Evolutionary conservation across 2,888 invertebrate genomes (phyloP), one percentile per base, ranked within the genome.

Genomic region (Drosophila kanekoi): DNA sequence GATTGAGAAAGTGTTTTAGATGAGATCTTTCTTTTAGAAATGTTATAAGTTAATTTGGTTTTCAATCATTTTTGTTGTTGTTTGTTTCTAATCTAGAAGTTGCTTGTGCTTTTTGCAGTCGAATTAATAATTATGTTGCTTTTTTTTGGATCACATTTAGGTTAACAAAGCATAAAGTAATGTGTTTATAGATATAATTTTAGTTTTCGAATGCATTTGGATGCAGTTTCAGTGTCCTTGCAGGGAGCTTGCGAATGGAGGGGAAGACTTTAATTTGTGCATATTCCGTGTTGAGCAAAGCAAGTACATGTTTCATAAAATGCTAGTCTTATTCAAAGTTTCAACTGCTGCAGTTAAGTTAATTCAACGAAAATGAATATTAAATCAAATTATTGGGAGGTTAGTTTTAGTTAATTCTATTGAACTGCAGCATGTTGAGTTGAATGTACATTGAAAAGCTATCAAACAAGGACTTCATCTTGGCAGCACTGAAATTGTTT

Each of bases 71-170:
- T 16, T 23, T n/a, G n/a, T 52, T 35, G n/a, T 38, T 20, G 10
- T n/a, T 52, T 35, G n/a, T 38, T 60, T 54, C 84, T 81, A 84
- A 48, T 44, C 87, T 75, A 66, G 38, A 51, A 49, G 35, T 58
- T 59, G 13, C 14, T 67, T 77, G 66, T 66, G 84, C 65, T 43
- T 56, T 45, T 52, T 40, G 43, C 41, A 54, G n/a, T 61, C 33
- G 43, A 52, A 23, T 60, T 49, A 18, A 59, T 18, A 40, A 35
- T 47, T 23, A 14, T 33, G 8, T 41, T 44, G 28, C 14, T n/a
- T 33, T 45, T 60, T 40, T 54, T 37, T 77, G 73, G 76, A 87
- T 82, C 82, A 83, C 88, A 87, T 66, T 84, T 68, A 56, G 73
- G 64, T 71, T 78, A 69, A 52, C 62, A 78, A 81, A 70, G 47